These are phyloP conservation scores for Channa maculata DNA, from an alignment of 2,113 vertebrate genomes.

Conservation along the genomic window DNA sequence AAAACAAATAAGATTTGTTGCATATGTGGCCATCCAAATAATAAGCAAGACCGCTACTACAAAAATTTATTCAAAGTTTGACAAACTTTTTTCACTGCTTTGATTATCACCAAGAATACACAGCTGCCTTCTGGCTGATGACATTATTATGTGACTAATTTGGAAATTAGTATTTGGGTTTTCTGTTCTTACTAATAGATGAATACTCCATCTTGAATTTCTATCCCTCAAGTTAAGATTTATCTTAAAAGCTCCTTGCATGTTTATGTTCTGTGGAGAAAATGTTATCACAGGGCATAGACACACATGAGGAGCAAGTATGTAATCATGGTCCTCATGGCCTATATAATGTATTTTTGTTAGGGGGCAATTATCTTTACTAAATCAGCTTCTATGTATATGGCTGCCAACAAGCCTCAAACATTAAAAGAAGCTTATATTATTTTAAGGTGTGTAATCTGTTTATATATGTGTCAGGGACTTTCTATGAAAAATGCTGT, in stretches of 20 bases:
- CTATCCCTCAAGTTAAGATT: background rate
- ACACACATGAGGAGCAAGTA: background rate
- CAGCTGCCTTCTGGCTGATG: too few relatives aligned
- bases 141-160: too few relatives aligned
- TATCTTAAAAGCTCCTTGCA: background rate
- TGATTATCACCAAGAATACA: too few relatives aligned
- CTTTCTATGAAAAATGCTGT: background rate
- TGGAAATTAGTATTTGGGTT: too few relatives aligned
- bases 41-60: background rate
- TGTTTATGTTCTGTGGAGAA: background rate
- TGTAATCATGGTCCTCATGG: too few relatives aligned
- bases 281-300: background rate
- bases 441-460: too few relatives aligned
- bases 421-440: background rate
- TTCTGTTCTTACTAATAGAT: too few relatives aligned
- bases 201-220: background rate
- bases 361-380: too few relatives aligned
- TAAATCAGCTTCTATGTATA: background rate
- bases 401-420: slow-evolving; percentile 8
- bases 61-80: background rate
- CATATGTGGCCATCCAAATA: too few relatives aligned
- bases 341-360: too few relatives aligned
- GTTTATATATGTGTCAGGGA: background rate
- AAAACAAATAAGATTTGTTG: too few relatives aligned
- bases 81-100: too few relatives aligned